Percentiles rank a stretch among this genome's conserved stretches.
Conservation (phyloP, 2,888 invertebrate species). For the Pseudococcus jackbeardsleyi region DNA sequence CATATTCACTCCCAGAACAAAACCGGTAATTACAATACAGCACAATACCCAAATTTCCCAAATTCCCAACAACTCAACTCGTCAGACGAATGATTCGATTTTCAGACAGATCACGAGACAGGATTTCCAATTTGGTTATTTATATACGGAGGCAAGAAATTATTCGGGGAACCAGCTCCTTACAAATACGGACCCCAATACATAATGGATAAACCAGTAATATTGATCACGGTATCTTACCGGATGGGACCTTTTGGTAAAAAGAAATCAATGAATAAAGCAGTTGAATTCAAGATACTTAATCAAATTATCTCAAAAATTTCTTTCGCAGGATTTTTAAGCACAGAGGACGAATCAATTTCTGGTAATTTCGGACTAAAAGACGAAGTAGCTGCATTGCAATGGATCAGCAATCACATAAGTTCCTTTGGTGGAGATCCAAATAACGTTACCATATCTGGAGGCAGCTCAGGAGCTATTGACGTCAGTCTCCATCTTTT, state of each 20-base stretch:
- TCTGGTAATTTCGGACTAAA: constrained; percentile 53
- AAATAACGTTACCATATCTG: constrained; percentile 25
- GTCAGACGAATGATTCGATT: background rate
- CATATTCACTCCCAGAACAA: constrained; percentile 70
- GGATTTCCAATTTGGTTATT: constrained; percentile 71
- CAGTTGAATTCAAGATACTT: no score
- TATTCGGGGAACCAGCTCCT: constrained; percentile 74
- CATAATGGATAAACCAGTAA: constrained; percentile 75
- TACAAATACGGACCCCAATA: constrained; percentile 73
- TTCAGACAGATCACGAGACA: background rate
- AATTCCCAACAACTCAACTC: background rate
- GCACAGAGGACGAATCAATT: constrained; percentile 45
- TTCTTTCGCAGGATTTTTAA: constrained; percentile 6
- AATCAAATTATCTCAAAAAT: background rate
- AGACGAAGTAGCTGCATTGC: constrained; percentile 35
- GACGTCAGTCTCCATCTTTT: constrained; percentile 30
- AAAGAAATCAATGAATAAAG: no score
- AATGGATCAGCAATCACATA: constrained; percentile 33
- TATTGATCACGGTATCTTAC: constrained; percentile 70
- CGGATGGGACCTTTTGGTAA: constrained; percentile 71
- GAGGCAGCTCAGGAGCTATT: constrained; percentile 38
- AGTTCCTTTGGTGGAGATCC: constrained; percentile 40
- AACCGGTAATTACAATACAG: background rate
- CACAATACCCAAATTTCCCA: background rate
- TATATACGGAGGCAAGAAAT: constrained; percentile 74